These are phyloP conservation scores for Noctilio leporinus DNA, from an alignment of 2,113 vertebrate species.

Conservation along the genomic window DNA sequence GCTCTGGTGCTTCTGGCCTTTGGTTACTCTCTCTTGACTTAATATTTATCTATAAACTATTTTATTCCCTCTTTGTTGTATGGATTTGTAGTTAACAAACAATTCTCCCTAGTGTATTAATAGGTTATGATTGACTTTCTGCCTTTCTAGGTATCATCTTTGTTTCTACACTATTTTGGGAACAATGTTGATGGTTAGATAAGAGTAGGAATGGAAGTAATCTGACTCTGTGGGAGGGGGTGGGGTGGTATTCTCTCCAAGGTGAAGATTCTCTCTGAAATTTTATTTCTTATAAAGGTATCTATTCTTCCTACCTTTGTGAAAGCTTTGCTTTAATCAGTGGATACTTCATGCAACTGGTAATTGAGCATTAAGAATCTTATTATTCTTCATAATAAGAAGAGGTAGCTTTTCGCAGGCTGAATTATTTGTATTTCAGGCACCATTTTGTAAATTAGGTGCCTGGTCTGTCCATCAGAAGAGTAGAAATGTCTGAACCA, in stretches of 20 bases:
- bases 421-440: background rate
- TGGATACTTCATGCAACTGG: background rate
- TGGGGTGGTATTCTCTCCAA: background rate
- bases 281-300: background rate
- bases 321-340: background rate
- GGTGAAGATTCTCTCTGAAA: background rate
- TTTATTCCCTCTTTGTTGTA: background rate
- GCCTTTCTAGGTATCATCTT: background rate
- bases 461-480: background rate
- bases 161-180: background rate
- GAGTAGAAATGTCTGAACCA: background rate
- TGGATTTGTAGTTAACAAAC: conserved; percentile 17
- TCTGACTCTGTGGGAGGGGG: background rate
- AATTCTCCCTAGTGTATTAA: background rate
- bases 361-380: background rate
- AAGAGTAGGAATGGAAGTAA: background rate
- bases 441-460: background rate
- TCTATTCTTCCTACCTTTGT: background rate
- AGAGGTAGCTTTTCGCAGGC: background rate
- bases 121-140: background rate
- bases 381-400: background rate
- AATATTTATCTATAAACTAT: background rate
- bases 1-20: background rate
- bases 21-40: background rate
- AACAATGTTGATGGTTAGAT: background rate